Evolutionary conservation across 2,113 vertebrate species (phyloP), one percentile per base, ranked within the genome.

Genomic region (Oxyruncus cristatus): DNA sequence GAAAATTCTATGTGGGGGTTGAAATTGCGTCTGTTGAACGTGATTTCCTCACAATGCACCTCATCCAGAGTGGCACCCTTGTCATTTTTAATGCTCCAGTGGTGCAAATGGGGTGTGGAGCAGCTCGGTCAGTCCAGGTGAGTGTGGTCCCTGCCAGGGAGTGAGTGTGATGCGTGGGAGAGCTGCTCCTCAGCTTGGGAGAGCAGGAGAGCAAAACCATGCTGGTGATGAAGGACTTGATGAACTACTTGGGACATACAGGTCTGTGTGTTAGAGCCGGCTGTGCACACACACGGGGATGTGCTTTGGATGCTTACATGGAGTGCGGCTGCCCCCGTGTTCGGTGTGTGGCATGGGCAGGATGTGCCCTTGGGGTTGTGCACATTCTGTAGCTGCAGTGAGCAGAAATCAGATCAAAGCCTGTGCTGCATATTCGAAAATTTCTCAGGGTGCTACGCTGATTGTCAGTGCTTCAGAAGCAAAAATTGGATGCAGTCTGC

Each of bases 211-310:
- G 37, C 65, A 41, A 6, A 44, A 50, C 1, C 6, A 10, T 1
- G 7, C 21, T 12, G 58, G 1, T 18, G 33, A 3, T 10, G 41
- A n/a, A 22, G 42, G 49, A 3, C 11, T 21, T 21, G 5, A 13
- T 14, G 5, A 13, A 2, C 18, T 37, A 0, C 37, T 59, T 15
- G 21, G 35, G 27, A 13, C 8, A 0, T 3, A 0, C 33, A 14
- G 21, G 1, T 4, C 1, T 12, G 13, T 49, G 1, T 14, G 0
- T n/a, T 3, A 3, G 12, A 21, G 17, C 8, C 16, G 2, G 23
- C 0, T 37, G 27, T 1, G 2, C 4, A 1, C 21, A 1, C 26
- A 5, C 5, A 6, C 14, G 5, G 1, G 5, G 1, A 2, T 2
- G 26, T 13, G 6, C 1, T 12, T 39, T 28, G 11, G 61, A 18